Conservation (phyloP, 2,888 invertebrate genomes). For the Lathronympha strigana region DNA sequence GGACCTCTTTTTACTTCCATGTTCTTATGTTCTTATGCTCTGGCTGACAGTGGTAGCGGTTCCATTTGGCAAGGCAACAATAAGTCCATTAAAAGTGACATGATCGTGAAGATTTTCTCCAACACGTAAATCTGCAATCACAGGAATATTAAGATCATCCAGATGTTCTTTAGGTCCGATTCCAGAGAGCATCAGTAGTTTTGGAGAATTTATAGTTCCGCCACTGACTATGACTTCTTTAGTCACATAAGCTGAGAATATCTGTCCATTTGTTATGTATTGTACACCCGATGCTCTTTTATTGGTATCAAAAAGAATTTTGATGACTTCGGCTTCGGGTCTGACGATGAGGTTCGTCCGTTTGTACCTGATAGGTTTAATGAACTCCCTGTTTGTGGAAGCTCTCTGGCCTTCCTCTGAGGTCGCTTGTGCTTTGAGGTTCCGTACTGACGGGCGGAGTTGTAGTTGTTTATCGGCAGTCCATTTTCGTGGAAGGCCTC, state of each 20-base stretch:
- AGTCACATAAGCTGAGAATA: slow-evolving; percentile 57
- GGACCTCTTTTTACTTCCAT: slow-evolving; percentile 71
- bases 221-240: slow-evolving; percentile 68
- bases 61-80: slow-evolving; percentile 79
- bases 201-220: slow-evolving; percentile 66
- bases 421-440: slow-evolving; percentile 84
- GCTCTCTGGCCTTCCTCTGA: slow-evolving; percentile 81
- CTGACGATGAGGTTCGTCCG: slow-evolving; percentile 78
- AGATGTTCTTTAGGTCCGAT: slow-evolving; percentile 66
- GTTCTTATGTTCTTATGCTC: slow-evolving; percentile 64
- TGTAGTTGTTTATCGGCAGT: slow-evolving; percentile 81
- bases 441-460: slow-evolving; percentile 80
- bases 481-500: slow-evolving; percentile 85
- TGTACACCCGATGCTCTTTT: slow-evolving; percentile 64
- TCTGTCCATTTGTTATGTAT: slow-evolving; percentile 53
- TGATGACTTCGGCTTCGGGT: slow-evolving; percentile 79
- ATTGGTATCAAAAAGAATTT: slow-evolving; percentile 81
- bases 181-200: slow-evolving; percentile 69
- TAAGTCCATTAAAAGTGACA: slow-evolving; percentile 70
- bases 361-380: slow-evolving; percentile 85
- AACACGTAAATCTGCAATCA: slow-evolving; percentile 63
- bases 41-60: slow-evolving; percentile 72
- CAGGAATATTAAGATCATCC: slow-evolving; percentile 54
- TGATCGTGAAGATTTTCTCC: slow-evolving; percentile 74
- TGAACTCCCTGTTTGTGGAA: slow-evolving; percentile 86